Conservation (phyloP, 2,113 vertebrate genomes). For the Notechis scutatus region DNA sequence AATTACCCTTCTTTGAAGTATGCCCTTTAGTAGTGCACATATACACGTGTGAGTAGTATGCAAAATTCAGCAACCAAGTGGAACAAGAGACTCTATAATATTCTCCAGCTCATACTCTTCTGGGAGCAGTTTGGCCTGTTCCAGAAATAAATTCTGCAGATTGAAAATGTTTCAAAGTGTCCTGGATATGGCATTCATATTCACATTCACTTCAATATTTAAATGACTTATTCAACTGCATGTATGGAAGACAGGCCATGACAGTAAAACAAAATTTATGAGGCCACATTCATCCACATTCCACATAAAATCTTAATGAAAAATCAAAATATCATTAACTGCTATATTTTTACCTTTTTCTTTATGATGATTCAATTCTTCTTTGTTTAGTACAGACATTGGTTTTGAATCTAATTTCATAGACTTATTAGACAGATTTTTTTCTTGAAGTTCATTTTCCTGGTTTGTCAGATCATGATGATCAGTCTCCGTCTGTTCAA, state of each 20-base stretch:
- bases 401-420: conserved; percentile 7
- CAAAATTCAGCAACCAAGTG: background rate
- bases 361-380: conserved; percentile 24
- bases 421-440: background rate
- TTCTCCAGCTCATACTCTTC: background rate
- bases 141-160: background rate
- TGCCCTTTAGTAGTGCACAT: background rate
- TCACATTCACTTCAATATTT: background rate
- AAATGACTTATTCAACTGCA: background rate
- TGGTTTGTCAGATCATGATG: conserved; percentile 23
- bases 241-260: background rate
- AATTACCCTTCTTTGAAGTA: background rate
- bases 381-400: conserved; percentile 11
- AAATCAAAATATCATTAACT: background rate
- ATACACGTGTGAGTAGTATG: background rate
- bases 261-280: background rate
- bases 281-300: background rate
- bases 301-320: background rate
- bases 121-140: background rate
- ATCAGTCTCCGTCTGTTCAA: conserved; percentile 23
- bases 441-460: background rate
- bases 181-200: background rate
- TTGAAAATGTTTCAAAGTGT: background rate
- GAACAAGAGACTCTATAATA: background rate
- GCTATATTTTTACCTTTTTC: conserved; percentile 51